Base-by-base conservation (phyloP, 2,797 vertebrate species). In the Antennarius maculatus region DNA sequence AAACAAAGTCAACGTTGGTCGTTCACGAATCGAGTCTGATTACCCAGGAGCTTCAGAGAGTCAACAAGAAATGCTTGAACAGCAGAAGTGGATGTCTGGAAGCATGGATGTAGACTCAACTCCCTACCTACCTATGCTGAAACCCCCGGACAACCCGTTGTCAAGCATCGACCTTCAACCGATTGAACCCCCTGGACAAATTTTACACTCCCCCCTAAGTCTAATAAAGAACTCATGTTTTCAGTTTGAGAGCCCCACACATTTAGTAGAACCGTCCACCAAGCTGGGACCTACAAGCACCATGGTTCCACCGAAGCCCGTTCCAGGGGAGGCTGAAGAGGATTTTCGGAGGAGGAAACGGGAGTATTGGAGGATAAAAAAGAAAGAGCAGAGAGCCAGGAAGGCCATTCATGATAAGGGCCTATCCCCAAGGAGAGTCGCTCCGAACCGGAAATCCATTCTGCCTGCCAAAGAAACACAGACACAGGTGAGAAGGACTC, bases 341-440 rank as follows among this genome's bases (percentile, higher is more conserved):
- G 92, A 93, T 27, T 87, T 91, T 18, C 71, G 92, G 72, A 87
- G 58, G 74, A 90, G 87, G 76, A 94, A 91, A 77, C 78, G 93
- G 41, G 93, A 94, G 73, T 92, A 92, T 55, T 95, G 94, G 94
- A 92, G 93, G 79, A 84, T 94, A 5, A 94, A 93, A 45, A 95
- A 95, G 85, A 93, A 93, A 79, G 92, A 94, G 54, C 94, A 95
- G 77, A 90, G 93, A 70, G 93, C 93, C 42, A 90, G 88, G 74
- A 94, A 93, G 68, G 93, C 93, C 12, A 85, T 87, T 12, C 78
- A 64, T 27, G 90, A 89, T 18, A 88, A 66, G 61, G 85, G 84
- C 6, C 2, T 69, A 18, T 4, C n/a, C n/a, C 47, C 82, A 0
- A 82, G 47, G 47, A 82, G 56, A 31, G 46, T 53, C 8, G 62